Percentiles rank a stretch among this genome's conserved stretches.
These are phyloP conservation scores for Eupsilia transversa DNA, from an alignment of 2,888 invertebrate species.

Conservation along the genomic window DNA sequence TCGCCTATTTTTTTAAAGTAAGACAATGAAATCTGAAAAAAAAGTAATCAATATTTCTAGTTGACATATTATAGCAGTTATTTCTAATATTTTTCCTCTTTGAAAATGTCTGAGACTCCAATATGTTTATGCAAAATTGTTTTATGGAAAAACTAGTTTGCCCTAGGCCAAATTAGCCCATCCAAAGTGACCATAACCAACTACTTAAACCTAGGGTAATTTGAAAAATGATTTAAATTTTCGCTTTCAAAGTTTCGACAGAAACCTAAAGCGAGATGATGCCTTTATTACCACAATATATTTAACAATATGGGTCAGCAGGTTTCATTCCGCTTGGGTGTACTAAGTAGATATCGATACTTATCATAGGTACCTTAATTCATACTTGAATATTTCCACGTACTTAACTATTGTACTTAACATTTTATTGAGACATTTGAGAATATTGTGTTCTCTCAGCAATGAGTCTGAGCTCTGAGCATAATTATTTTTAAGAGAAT, in stretches of 20 bases:
- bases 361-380: slow-evolving; percentile 43
- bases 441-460: slow-evolving; percentile 26
- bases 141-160: slow-evolving; percentile 19
- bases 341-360: slow-evolving; percentile 55
- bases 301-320: slow-evolving; percentile 43
- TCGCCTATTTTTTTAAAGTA: slow-evolving; percentile 46
- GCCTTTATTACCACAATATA: slow-evolving; percentile 57
- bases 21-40: slow-evolving; percentile 24
- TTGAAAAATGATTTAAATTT: slow-evolving; percentile 65
- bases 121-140: neutral
- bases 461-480: slow-evolving; percentile 49
- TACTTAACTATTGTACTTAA: slow-evolving; percentile 59
- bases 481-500: slow-evolving; percentile 47
- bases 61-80: slow-evolving; percentile 12
- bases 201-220: slow-evolving; percentile 34
- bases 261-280: slow-evolving; percentile 85
- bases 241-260: slow-evolving; percentile 83
- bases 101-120: slow-evolving; percentile 1
- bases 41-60: slow-evolving; percentile 23
- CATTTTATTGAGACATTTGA: slow-evolving; percentile 44
- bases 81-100: slow-evolving; percentile 10
- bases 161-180: slow-evolving; percentile 30
- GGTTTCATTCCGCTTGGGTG: slow-evolving; percentile 65
- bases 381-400: slow-evolving; percentile 36
- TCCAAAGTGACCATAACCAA: slow-evolving; percentile 30